Evolutionary conservation across 1,140 invertebrate species (phyloP).

Genomic region (Drosophila bocki): DNA sequence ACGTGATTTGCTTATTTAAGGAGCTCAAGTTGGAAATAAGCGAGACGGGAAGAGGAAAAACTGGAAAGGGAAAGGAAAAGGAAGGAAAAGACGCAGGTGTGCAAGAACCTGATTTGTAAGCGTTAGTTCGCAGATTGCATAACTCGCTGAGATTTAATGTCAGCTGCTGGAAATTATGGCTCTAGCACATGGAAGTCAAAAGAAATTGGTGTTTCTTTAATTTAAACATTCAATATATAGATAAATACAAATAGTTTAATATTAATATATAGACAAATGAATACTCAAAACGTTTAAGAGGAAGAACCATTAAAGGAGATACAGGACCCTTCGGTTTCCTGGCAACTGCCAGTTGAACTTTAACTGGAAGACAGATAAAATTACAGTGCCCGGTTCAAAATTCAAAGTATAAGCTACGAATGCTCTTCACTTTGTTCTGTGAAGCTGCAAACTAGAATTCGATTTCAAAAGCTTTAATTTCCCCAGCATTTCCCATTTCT

Average conservation of each 20-base stretch:
- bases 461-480: conserved; percentile 60
- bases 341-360: conserved; percentile 32
- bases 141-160: conserved; percentile 55
- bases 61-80: background rate
- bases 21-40: conserved; percentile 23
- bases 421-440: conserved; percentile 24
- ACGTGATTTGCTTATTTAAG: conserved; percentile 73
- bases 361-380: conserved; percentile 36
- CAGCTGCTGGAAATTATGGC: conserved; percentile 51
- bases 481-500: conserved; percentile 2
- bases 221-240: background rate
- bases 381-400: conserved; percentile 6
- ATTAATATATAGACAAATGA: too few species aligned
- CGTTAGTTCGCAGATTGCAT: conserved; percentile 45
- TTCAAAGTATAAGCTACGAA: conserved; percentile 36
- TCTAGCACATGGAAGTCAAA: conserved; percentile 1
- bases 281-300: too few species aligned
- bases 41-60: background rate
- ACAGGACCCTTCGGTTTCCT: conserved; percentile 2
- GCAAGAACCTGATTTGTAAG: conserved; percentile 51
- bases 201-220: background rate
- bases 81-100: conserved; percentile 41
- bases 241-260: background rate
- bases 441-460: conserved; percentile 39
- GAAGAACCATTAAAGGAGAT: background rate